A percentile compares a stretch with the other conserved stretches of the same genome.
Conservation (phyloP, 2,888 invertebrate genomes). For the Lochmaea crataegi region DNA sequence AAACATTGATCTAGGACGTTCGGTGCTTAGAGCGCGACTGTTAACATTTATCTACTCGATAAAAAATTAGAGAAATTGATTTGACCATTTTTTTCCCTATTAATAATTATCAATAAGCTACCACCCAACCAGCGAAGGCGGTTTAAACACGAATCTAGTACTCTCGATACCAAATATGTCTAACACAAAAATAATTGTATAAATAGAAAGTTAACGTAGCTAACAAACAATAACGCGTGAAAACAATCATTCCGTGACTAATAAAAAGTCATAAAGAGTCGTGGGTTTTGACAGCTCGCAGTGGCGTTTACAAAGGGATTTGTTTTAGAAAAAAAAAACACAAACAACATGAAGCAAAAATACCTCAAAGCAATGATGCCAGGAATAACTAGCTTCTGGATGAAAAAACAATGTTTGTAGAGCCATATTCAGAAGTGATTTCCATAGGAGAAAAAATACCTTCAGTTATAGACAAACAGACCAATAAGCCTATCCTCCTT, state of each 20-base stretch:
- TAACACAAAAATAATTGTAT: conserved; percentile 4
- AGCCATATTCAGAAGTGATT: no score
- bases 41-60: no score
- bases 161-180: neutral
- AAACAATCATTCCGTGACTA: conserved; percentile 2
- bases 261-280: conserved; percentile 2
- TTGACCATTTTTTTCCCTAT: no score
- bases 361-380: no score
- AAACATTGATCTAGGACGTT: conserved; percentile 9
- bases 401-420: no score
- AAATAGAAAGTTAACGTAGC: conserved; percentile 3
- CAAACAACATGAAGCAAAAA: no score
- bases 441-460: no score
- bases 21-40: neutral
- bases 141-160: neutral
- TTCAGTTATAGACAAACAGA: no score
- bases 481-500: no score
- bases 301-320: neutral
- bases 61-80: neutral
- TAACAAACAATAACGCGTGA: neutral
- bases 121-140: neutral
- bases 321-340: neutral
- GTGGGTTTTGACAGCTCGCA: conserved; percentile 5
- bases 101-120: neutral
- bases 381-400: no score